These are phyloP conservation scores for Burhinus bistriatus DNA, from an alignment of 2,113 vertebrate species.

Conservation along the genomic window DNA sequence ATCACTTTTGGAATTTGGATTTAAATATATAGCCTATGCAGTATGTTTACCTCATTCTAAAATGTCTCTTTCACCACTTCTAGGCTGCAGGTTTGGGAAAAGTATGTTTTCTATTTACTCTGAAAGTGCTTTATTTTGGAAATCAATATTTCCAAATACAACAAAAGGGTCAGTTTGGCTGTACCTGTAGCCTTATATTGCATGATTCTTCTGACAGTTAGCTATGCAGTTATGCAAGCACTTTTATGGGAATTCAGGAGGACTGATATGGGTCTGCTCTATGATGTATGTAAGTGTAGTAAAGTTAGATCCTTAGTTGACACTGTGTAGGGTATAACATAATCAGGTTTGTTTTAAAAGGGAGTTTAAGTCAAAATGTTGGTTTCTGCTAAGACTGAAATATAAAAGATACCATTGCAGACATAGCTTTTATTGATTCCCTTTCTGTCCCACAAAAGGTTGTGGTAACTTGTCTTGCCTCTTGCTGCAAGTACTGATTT, in stretches of 20 bases:
- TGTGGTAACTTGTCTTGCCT: background rate
- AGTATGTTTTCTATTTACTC: background rate
- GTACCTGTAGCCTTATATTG: background rate
- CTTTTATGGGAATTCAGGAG: background rate
- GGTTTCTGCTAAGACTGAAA: background rate
- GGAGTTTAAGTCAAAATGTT: background rate
- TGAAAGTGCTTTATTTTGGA: slow-evolving; percentile 16
- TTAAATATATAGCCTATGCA: slow-evolving; percentile 21
- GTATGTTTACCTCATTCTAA: slow-evolving; percentile 13
- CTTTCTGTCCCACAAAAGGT: background rate
- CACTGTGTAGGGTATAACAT: background rate
- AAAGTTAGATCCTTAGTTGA: background rate
- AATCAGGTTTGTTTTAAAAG: background rate
- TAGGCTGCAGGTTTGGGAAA: background rate
- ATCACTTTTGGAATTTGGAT: background rate
- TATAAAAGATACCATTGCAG: background rate
- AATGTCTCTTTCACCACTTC: background rate
- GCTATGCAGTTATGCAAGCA: background rate
- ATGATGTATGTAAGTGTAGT: background rate
- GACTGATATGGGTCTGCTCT: background rate
- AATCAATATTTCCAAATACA: background rate
- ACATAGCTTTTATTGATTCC: background rate
- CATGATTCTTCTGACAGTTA: background rate
- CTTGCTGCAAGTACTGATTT: background rate
- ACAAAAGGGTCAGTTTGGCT: background rate